Evolutionary conservation across 2,113 vertebrate genomes (phyloP), one percentile per base, ranked within the genome.

Genomic region (Perca fluviatilis): DNA sequence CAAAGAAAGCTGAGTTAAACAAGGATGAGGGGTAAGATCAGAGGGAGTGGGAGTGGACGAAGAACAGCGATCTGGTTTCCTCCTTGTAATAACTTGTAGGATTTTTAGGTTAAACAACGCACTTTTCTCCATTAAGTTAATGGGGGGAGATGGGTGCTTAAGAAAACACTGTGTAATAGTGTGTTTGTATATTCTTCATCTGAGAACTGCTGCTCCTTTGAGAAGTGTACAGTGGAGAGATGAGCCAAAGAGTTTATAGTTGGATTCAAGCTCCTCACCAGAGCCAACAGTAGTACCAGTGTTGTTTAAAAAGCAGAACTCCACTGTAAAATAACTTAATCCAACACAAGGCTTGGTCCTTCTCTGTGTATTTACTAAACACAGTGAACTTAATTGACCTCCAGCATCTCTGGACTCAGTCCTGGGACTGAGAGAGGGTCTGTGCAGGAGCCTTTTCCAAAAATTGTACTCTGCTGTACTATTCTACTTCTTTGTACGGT

Each of bases 301-400:
- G 36, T 67, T 64, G 60, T 64, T 86, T 57, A 60, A 84, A 83
- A 69, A 80, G 58, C 21, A 67, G 21, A 57, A 67, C n/a, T 79
- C 36, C 54, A 14, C 51, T 58, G 46, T 76, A 67, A 63, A 81
- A 67, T 13, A 25, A 15, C 23, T 76, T 47, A 63, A 71, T 85
- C 43, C 58, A 74, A 69, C 14, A 85, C 57, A 72, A 57, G 54
- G 7, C 68, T 23, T 18, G 6, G 33, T 74, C 16, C 16, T 64
- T 79, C 63, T 76, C 50, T 75, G 27, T 63, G 56, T 82, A 70
- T 88, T 83, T 51, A 66, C 21, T 81, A 51, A 80, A 76, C 21
- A 66, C 33, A 53, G 21, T 86, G 67, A 85, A 88, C 84, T 83
- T 57, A 86, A 81, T 33, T 83, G 51, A 90, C 82, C 82, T 71